Conservation (phyloP, 2,888 invertebrate genomes). For the Epistrophe eligans region DNA sequence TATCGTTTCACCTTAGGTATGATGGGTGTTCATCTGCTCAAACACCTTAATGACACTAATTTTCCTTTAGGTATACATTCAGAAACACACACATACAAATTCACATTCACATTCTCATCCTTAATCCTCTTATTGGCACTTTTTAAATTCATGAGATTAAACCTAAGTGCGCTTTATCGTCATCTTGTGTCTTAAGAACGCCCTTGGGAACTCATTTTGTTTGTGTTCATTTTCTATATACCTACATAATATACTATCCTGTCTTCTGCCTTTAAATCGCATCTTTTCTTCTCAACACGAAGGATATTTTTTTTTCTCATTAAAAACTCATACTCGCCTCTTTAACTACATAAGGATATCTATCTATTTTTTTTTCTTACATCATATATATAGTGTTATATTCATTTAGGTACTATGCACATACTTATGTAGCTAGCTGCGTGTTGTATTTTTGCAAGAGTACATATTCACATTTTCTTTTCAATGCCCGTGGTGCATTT, state of each 20-base stretch:
- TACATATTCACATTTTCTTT: conserved; percentile 42
- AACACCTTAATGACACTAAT: conserved; percentile 72
- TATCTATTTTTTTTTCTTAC: not conserved
- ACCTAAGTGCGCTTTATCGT: conserved; percentile 66
- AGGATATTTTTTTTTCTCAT: conserved; percentile 60
- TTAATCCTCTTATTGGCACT: conserved; percentile 72
- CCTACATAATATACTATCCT: not conserved
- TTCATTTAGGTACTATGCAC: no score
- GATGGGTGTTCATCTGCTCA: conserved; percentile 45
- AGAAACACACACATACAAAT: conserved; percentile 1
- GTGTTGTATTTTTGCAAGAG: conserved; percentile 63
- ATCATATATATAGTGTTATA: conserved; percentile 1
- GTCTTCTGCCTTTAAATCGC: conserved; percentile 36
- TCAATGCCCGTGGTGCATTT: conserved; percentile 53
- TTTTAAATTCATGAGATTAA: conserved; percentile 69
- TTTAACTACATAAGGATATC: conserved; percentile 48
- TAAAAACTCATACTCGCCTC: conserved; percentile 65
- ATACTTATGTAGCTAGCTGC: not conserved
- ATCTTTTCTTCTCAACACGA: conserved; percentile 25
- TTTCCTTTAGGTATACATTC: conserved; percentile 26
- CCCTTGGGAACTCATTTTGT: conserved; percentile 40
- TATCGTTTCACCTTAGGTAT: conserved; percentile 37
- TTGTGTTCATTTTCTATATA: not conserved
- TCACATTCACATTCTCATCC: conserved; percentile 10
- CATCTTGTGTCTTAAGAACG: conserved; percentile 58